Evolutionary conservation across 2,113 vertebrate genomes (phyloP), one percentile per base, ranked within the genome.

Genomic region (Tachysurus vachellii): DNA sequence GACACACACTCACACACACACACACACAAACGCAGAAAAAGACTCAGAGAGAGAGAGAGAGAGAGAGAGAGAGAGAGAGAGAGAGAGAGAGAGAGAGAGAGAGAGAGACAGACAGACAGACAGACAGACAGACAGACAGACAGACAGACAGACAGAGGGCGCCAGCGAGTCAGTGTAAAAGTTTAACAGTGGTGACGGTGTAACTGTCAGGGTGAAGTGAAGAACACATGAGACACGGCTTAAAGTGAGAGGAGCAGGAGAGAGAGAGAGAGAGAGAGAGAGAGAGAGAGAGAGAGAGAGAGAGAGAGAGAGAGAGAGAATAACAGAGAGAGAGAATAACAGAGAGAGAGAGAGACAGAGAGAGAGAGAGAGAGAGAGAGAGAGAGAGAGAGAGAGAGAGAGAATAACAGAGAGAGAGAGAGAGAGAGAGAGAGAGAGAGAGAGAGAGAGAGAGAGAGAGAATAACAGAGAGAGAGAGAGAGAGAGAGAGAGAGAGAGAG

Each of bases 231-330:
- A 70, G 66, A 26, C 8, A 23, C 59, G 8, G 59, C 5, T 14
- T 36, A 1, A 50, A 50, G 5, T 11, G 19, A 11, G n/a, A 13
- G 11, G 11, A 12, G 44, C 10, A 7, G 6, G 12, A 13, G 8
- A 26, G 61, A 62, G 61, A 62, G 61, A 26, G 61, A 62, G 61
- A 62, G 61, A 62, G 23, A 71, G 31, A 42, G 66, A 73, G 36
- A 73, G 64, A 2, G 19, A 44, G 42, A 47, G 3, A 75, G 42
- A 75, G 14, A 56, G 26, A 79, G 16, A 31, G 76, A 31, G 53
- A 42, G 75, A 76, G 19, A 90, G 79, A 36, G 36, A 28, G 64
- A 94, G n/a, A n/a, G n/a, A n/a, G n/a, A n/a, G n/a, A n/a, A n/a
- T n/a, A n/a, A n/a, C n/a, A n/a, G n/a, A n/a, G n/a, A n/a, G n/a